Evolutionary conservation across 2,797 vertebrate species (phyloP).

Genomic region (Rhinatrema bivittatum): DNA sequence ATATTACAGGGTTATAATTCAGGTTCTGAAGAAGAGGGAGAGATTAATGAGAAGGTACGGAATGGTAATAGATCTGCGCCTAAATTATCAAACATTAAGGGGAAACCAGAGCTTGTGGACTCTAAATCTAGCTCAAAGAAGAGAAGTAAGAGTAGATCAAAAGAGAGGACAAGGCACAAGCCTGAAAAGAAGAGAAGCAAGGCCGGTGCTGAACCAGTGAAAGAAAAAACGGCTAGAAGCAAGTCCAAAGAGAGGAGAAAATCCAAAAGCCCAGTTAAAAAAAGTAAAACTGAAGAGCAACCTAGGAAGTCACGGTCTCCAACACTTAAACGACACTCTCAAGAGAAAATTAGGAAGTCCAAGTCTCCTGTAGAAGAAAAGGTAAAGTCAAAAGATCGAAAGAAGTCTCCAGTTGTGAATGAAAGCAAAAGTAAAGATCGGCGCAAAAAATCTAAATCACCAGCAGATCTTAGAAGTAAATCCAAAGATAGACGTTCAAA

Average conservation of each 20-base stretch:
- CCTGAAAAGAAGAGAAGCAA: constrained; percentile 79
- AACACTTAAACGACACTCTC: constrained; percentile 58
- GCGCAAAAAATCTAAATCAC: constrained; percentile 70
- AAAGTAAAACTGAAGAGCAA: constrained; percentile 74
- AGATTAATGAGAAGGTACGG: constrained; percentile 73
- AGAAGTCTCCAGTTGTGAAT: constrained; percentile 64
- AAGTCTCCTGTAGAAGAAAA: constrained; percentile 63
- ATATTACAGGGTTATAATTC: constrained; percentile 97
- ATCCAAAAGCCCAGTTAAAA: constrained; percentile 71
- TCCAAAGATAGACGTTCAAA: constrained; percentile 72
- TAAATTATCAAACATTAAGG: constrained; percentile 60
- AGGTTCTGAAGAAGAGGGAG: constrained; percentile 91
- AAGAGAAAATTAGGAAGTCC: constrained; percentile 60
- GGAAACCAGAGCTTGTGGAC: constrained; percentile 75
- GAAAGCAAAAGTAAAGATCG: constrained; percentile 75
- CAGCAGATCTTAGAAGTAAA: constrained; percentile 57
- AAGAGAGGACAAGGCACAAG: constrained; percentile 75
- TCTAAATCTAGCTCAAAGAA: constrained; percentile 76
- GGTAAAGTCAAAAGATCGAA: constrained; percentile 63
- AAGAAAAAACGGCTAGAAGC: constrained; percentile 70
- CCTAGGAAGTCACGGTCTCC: constrained; percentile 78
- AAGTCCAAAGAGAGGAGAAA: constrained; percentile 82
- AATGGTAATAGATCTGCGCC: constrained; percentile 79
- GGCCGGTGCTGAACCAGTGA: constrained; percentile 53
- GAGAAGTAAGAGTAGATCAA: constrained; percentile 79